Percentiles rank a stretch among this genome's conserved stretches.
Conservation (phyloP, 2,797 vertebrate genomes). For the Perodicticus potto region DNA sequence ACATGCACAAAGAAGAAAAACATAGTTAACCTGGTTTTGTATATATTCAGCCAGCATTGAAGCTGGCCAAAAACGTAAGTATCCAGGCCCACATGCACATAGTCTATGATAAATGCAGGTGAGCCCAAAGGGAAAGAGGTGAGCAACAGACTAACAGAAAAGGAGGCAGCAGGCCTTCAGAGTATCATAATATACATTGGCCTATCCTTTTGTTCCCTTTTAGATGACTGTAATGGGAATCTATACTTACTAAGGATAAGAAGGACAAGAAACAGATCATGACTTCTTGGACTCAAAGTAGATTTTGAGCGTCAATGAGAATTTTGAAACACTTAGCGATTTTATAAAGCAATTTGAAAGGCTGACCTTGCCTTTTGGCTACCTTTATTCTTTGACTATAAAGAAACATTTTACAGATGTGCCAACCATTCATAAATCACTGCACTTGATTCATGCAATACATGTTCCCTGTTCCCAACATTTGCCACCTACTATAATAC, state of each 20-base stretch:
- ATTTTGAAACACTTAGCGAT: conserved; percentile 45
- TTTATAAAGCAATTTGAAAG: conserved; percentile 46
- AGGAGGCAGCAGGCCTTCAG: not conserved
- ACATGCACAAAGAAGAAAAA: conserved; percentile 14
- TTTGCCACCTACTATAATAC: not conserved
- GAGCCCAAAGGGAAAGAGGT: not conserved
- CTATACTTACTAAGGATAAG: not conserved
- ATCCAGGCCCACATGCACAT: not conserved
- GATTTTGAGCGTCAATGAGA: not conserved
- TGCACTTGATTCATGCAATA: not conserved
- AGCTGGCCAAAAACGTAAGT: not conserved
- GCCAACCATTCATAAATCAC: not conserved
- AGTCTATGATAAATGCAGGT: not conserved
- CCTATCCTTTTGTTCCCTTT: not conserved
- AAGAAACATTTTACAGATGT: not conserved
- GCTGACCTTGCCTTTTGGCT: not conserved
- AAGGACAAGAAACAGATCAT: not conserved
- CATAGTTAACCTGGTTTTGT: not conserved
- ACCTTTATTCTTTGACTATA: conserved; percentile 5
- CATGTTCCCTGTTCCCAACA: not conserved
- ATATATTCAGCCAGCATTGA: conserved; percentile 1
- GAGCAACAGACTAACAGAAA: not conserved
- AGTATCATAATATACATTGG: not conserved
- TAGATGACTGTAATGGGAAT: not conserved
- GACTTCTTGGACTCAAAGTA: not conserved